A percentile compares a stretch with the other conserved stretches of the same genome.
Evolutionary conservation across 1,140 invertebrate genomes (phyloP).

Genomic region (Drosophila carrolli): DNA sequence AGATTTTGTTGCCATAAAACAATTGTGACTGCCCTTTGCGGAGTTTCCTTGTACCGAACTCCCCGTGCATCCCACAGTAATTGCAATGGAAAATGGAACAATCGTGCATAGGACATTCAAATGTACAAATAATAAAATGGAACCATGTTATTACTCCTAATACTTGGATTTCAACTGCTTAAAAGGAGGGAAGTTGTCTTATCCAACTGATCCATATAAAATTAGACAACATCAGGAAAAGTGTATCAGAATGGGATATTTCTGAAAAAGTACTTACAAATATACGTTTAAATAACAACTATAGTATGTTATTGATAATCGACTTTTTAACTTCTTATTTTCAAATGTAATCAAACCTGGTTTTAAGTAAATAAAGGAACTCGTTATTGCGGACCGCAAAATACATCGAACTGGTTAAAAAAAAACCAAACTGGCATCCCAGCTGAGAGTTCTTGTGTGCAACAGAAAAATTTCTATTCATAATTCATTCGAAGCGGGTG

Average conservation of each 20-base stretch:
- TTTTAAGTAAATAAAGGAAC: too few relatives aligned
- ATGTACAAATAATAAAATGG: constrained; percentile 37
- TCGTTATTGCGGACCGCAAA: too few relatives aligned
- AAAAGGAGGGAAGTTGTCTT: too few relatives aligned
- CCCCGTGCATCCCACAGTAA: constrained; percentile 23
- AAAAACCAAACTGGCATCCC: constrained; percentile 5
- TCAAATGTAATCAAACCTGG: too few relatives aligned
- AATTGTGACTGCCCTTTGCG: constrained; percentile 41
- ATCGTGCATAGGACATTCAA: constrained; percentile 72
- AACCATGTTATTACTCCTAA: constrained; percentile 19
- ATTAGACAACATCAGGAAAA: too few relatives aligned
- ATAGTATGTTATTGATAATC: too few relatives aligned
- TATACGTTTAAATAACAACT: too few relatives aligned
- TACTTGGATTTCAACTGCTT: too few relatives aligned
- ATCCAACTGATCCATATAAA: too few relatives aligned
- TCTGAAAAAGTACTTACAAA: too few relatives aligned
- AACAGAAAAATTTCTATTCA: constrained; percentile 64
- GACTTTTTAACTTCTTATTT: too few relatives aligned
- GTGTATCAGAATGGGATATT: too few relatives aligned
- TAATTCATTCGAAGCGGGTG: constrained; percentile 49
- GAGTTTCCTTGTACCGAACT: neutral
- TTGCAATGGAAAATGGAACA: constrained; percentile 76
- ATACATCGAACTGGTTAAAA: neutral
- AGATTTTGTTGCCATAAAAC: constrained; percentile 73
- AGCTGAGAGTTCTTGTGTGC: constrained; percentile 43